Conservation (phyloP, 2,888 invertebrate genomes). For the Calameuta idolon region DNA sequence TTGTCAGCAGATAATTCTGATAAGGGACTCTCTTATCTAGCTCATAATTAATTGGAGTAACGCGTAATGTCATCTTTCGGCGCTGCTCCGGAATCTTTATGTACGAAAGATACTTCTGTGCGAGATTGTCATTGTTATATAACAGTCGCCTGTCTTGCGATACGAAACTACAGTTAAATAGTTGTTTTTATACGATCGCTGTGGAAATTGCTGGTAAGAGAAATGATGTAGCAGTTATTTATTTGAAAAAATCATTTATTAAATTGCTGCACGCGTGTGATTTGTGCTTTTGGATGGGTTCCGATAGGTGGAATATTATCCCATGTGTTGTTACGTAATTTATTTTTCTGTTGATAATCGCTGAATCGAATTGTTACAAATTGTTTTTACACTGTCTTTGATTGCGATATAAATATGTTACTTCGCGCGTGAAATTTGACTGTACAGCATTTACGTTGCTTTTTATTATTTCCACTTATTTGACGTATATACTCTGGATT, state of each 20-base stretch:
- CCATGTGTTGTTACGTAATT: neutral
- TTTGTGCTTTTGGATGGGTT: neutral
- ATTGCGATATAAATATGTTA: neutral
- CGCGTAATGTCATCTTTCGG: neutral
- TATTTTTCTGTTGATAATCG: neutral
- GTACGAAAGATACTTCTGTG: neutral
- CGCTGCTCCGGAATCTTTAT: neutral
- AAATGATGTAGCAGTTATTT: no score
- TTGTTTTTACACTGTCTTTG: neutral
- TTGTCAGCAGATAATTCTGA: conserved; percentile 33
- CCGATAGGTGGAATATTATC: neutral
- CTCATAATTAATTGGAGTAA: neutral
- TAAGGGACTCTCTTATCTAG: neutral
- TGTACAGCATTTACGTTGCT: neutral
- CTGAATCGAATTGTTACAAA: neutral
- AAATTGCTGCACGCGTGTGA: neutral
- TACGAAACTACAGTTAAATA: neutral
- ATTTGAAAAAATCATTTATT: no score
- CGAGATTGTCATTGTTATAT: neutral
- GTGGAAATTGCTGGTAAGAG: neutral
- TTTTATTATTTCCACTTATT: neutral
- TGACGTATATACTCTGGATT: neutral
- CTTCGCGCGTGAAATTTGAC: neutral
- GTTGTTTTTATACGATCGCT: neutral
- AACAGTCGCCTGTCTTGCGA: neutral